Evolutionary conservation across 1,140 invertebrate species (phyloP).

Genomic region (Lordiphosa stackelbergi): DNA sequence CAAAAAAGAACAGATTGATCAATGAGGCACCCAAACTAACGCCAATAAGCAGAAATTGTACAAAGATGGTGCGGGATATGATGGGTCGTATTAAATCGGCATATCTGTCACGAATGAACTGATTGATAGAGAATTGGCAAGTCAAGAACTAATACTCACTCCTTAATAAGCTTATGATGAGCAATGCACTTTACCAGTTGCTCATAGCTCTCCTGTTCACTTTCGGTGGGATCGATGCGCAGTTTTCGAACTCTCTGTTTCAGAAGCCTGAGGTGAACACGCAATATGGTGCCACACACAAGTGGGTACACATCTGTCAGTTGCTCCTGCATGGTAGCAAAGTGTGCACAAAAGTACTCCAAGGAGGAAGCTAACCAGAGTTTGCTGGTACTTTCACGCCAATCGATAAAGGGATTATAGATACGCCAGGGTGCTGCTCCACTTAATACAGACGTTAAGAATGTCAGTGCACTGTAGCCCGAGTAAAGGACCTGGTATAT

Average conservation of each 20-base stretch:
- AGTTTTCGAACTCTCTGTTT: constrained; percentile 21
- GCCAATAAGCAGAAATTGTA: constrained; percentile 43
- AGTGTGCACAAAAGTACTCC: constrained; percentile 16
- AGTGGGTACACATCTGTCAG: constrained; percentile 31
- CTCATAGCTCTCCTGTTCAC: constrained; percentile 14
- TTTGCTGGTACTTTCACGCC: constrained; percentile 3
- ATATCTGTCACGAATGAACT: constrained; percentile 1
- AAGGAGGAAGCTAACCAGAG: constrained; percentile 14
- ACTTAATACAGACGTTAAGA: background rate
- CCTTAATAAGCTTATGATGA: constrained; percentile 25
- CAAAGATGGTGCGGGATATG: background rate
- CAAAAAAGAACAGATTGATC: constrained; percentile 44
- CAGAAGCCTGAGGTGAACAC: constrained; percentile 25
- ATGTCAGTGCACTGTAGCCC: constrained; percentile 16
- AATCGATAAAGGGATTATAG: constrained; percentile 40
- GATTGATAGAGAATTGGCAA: background rate
- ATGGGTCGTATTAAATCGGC: background rate
- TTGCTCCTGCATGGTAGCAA: constrained; percentile 4
- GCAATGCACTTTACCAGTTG: constrained; percentile 39
- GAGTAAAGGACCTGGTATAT: constrained; percentile 16
- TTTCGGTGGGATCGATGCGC: constrained; percentile 17
- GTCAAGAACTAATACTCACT: background rate
- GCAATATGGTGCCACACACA: constrained; percentile 19
- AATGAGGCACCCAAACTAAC: constrained; percentile 17
- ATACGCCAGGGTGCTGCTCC: constrained; percentile 31